phyloP scores from a whole-genome alignment of 37 sponge, comb jelly and placozoan species.

The Oscarella lobularis region DNA sequence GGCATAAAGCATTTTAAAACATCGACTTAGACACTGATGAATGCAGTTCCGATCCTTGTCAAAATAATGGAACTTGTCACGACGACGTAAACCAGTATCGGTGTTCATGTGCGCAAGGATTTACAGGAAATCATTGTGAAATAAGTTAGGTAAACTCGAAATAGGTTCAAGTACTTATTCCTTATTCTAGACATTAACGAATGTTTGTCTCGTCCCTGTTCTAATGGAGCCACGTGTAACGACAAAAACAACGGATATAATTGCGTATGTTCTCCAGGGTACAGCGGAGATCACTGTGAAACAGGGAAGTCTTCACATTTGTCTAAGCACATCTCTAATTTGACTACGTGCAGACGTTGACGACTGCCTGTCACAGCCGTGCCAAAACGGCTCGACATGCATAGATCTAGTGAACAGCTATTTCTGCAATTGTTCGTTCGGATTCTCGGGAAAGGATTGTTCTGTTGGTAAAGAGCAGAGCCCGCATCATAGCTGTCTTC shows the following conservation, averaged over 20 bases:
- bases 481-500: no score
- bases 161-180: not conserved
- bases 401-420: not conserved
- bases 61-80: slow-evolving; percentile 8
- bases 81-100: not conserved
- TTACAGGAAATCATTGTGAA: not conserved
- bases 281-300: slow-evolving; percentile 23
- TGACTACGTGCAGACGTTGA: not conserved
- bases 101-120: slow-evolving; percentile 7
- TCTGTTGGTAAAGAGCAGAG: slow-evolving; percentile 1
- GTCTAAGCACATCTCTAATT: not conserved
- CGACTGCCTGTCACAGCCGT: not conserved
- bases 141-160: not conserved
- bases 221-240: not conserved
- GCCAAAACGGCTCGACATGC: not conserved
- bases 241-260: slow-evolving; percentile 9
- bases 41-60: slow-evolving; percentile 1
- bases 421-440: not conserved
- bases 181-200: not conserved
- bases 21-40: slow-evolving; percentile 12
- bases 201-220: not conserved
- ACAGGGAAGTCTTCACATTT: not conserved
- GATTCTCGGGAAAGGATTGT: slow-evolving; percentile 25
- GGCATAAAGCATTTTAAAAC: not conserved
- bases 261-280: slow-evolving; percentile 34